These are phyloP conservation scores for Nemotelus nigrinus DNA, from an alignment of 2,888 invertebrate genomes.

Conservation along the genomic window DNA sequence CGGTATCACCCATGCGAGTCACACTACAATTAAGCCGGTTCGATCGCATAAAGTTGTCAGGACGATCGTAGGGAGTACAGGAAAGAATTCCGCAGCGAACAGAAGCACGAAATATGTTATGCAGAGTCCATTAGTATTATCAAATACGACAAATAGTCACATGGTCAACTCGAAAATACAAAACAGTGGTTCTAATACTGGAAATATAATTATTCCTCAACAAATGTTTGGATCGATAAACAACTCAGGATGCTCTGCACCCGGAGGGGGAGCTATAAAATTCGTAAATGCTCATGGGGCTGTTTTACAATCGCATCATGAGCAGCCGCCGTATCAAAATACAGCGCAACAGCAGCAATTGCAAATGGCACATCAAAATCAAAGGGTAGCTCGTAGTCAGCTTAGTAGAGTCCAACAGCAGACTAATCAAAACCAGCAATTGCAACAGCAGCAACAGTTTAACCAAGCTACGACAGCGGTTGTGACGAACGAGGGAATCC, in stretches of 20 bases:
- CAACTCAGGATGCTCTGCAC: conserved; percentile 46
- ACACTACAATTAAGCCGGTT: conserved; percentile 53
- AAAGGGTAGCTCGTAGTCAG: conserved; percentile 26
- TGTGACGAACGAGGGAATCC: conserved; percentile 33
- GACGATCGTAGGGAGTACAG: conserved; percentile 56
- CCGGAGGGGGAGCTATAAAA: conserved; percentile 59
- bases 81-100: conserved; percentile 10
- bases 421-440: conserved; percentile 39
- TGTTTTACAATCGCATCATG: conserved; percentile 61
- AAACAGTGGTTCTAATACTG: conserved; percentile 43
- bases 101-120: conserved; percentile 56
- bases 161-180: conserved; percentile 35
- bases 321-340: conserved; percentile 24
- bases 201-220: conserved; percentile 54
- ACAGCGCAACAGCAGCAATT: conserved; percentile 23
- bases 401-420: conserved; percentile 27
- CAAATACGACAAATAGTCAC: conserved; percentile 40
- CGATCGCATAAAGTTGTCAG: conserved; percentile 59
- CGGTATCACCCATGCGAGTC: conserved; percentile 54
- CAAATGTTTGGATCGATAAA: conserved; percentile 52
- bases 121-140: conserved; percentile 54
- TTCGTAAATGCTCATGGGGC: conserved; percentile 65
- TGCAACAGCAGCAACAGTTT: conserved; percentile 44
- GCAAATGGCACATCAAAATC: conserved; percentile 43
- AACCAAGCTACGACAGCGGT: conserved; percentile 33